A percentile compares a stretch with the other conserved stretches of the same genome.
Evolutionary conservation across 2,113 vertebrate species (phyloP).

Genomic region (Tetrax tetrax): DNA sequence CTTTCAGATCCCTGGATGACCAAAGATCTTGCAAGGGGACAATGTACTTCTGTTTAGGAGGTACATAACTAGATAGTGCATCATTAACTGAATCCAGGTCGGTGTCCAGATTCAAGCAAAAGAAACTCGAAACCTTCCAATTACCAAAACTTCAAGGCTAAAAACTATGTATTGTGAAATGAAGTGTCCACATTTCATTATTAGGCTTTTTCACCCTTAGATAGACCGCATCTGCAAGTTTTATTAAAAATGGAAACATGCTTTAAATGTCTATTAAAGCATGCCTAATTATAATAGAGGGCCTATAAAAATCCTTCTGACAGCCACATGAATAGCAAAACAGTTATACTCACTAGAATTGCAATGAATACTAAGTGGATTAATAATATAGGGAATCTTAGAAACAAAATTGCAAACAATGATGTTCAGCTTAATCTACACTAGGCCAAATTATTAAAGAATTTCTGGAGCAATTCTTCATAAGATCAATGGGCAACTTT

Average conservation of each 20-base stretch:
- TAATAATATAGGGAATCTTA: constrained; percentile 41
- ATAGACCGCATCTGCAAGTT: constrained; percentile 53
- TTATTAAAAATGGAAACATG: constrained; percentile 65
- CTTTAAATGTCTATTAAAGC: constrained; percentile 70
- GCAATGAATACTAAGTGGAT: constrained; percentile 45
- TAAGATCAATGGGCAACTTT: background rate
- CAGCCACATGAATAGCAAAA: constrained; percentile 69
- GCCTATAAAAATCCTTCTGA: constrained; percentile 66
- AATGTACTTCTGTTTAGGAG: background rate
- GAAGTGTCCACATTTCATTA: constrained; percentile 35
- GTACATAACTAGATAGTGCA: background rate
- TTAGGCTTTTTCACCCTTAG: constrained; percentile 62
- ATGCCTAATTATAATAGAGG: constrained; percentile 72
- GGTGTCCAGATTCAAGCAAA: constrained; percentile 36
- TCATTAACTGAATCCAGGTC: constrained; percentile 35
- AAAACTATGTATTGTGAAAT: constrained; percentile 65
- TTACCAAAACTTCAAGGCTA: constrained; percentile 48
- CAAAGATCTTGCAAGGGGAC: background rate
- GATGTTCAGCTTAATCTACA: background rate
- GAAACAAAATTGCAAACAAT: constrained; percentile 44
- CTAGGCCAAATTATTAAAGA: background rate
- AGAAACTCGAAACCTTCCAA: background rate
- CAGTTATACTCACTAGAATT: constrained; percentile 61
- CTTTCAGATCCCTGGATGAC: background rate
- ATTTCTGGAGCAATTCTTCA: background rate